phyloP scores from a whole-genome alignment of 2,888 invertebrate species.

The Drosophila incognita region DNA sequence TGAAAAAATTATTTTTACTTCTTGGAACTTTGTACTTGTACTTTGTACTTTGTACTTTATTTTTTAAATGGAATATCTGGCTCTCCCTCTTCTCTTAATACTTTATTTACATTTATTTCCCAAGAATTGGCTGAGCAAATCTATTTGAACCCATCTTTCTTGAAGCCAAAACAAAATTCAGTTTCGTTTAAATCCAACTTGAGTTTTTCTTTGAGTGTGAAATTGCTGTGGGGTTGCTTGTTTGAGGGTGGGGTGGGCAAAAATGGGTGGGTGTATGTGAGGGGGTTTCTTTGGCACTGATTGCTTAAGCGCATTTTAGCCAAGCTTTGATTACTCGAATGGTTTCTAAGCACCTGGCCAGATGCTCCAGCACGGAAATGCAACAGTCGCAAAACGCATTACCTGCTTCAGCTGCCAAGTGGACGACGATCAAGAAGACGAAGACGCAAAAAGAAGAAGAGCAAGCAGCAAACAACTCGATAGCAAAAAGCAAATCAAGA shows the following conservation, averaged over 20 bases:
- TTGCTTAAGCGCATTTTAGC: constrained; percentile 70
- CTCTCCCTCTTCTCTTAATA: background rate
- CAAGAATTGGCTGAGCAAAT: background rate
- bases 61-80: background rate
- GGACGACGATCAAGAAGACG: constrained; percentile 36
- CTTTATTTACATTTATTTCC: background rate
- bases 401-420: constrained; percentile 75
- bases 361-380: constrained; percentile 50
- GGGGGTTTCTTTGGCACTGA: constrained; percentile 35
- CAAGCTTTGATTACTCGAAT: constrained; percentile 77
- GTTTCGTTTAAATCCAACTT: background rate
- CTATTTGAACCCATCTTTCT: background rate
- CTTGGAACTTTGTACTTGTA: background rate
- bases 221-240: background rate
- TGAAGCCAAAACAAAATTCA: background rate
- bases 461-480: constrained; percentile 6
- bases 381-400: constrained; percentile 80
- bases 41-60: background rate
- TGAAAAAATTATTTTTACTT: background rate
- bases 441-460: constrained; percentile 15
- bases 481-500: background rate
- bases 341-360: constrained; percentile 72
- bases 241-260: background rate
- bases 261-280: background rate
- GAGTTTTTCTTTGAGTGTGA: background rate